Percentiles rank a stretch among this genome's conserved stretches.
These are phyloP conservation scores for Samia ricini DNA, from an alignment of 1,140 invertebrate species.

Conservation along the genomic window DNA sequence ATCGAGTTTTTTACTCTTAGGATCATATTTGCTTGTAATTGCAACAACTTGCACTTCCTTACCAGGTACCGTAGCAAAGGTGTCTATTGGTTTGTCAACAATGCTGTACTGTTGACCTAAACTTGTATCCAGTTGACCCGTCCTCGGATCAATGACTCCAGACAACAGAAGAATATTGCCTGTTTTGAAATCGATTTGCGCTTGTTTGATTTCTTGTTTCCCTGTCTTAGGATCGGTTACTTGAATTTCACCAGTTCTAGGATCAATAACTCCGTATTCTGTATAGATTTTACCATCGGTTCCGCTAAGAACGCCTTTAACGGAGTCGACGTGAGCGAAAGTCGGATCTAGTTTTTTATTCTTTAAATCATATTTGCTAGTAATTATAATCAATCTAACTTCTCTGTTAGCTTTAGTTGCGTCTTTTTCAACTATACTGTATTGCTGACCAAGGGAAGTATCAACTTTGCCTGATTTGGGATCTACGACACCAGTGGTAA, in stretches of 20 bases:
- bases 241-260: conserved; percentile 76
- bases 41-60: conserved; percentile 78
- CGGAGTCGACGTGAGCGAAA: conserved; percentile 78
- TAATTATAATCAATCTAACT: conserved; percentile 78
- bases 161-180: conserved; percentile 78
- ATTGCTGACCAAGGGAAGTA: conserved; percentile 76
- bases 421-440: conserved; percentile 76
- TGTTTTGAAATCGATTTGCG: conserved; percentile 78
- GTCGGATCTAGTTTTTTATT: conserved; percentile 77
- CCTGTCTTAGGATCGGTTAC: conserved; percentile 78
- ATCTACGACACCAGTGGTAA: conserved; percentile 76
- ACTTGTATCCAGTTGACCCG: conserved; percentile 73
- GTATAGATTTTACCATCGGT: conserved; percentile 78
- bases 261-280: conserved; percentile 80
- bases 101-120: conserved; percentile 78
- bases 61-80: conserved; percentile 77
- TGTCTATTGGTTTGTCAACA: conserved; percentile 80
- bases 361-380: conserved; percentile 79
- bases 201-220: conserved; percentile 75
- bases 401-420: conserved; percentile 78
- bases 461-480: conserved; percentile 78
- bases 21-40: conserved; percentile 77
- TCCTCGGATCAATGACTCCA: conserved; percentile 77
- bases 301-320: conserved; percentile 78
- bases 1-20: conserved; percentile 75